phyloP scores from a whole-genome alignment of 2,797 vertebrate genomes.

The Rachycentron canadum region DNA sequence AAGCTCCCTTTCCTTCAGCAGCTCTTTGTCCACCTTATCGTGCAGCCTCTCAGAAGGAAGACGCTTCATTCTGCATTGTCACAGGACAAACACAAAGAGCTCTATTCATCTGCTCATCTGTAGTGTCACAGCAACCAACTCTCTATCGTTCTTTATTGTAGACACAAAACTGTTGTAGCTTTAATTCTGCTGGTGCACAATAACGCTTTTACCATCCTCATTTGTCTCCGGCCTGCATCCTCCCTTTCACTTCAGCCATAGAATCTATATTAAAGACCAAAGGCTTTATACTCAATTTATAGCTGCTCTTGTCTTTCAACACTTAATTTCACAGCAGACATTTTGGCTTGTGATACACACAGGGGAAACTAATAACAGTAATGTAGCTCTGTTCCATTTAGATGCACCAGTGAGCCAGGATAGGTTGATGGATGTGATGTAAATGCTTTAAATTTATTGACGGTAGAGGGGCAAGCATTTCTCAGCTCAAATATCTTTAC shows the following conservation, averaged over 20 bases:
- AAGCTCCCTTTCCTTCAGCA: slow-evolving; percentile 89
- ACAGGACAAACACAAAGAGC: background rate
- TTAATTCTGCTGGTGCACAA: background rate
- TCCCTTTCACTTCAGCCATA: background rate
- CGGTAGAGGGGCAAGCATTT: background rate
- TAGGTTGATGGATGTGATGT: background rate
- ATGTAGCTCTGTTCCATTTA: background rate
- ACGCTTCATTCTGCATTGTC: slow-evolving; percentile 84
- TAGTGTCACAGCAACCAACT: background rate
- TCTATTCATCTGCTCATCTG: background rate
- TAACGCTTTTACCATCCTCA: background rate
- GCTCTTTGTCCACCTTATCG: slow-evolving; percentile 89
- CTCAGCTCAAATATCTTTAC: background rate
- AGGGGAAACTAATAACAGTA: background rate
- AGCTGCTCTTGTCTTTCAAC: no score
- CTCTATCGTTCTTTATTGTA: background rate
- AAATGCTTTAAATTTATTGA: background rate
- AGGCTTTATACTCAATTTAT: background rate
- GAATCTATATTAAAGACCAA: background rate
- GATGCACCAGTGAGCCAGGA: background rate
- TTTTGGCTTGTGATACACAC: background rate
- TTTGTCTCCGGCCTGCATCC: background rate
- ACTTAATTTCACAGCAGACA: background rate
- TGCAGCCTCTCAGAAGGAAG: slow-evolving; percentile 86
- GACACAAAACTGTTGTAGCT: background rate